These are phyloP conservation scores for Scomberomorus guttatus DNA, from an alignment of 2,797 vertebrate species.

Conservation along the genomic window DNA sequence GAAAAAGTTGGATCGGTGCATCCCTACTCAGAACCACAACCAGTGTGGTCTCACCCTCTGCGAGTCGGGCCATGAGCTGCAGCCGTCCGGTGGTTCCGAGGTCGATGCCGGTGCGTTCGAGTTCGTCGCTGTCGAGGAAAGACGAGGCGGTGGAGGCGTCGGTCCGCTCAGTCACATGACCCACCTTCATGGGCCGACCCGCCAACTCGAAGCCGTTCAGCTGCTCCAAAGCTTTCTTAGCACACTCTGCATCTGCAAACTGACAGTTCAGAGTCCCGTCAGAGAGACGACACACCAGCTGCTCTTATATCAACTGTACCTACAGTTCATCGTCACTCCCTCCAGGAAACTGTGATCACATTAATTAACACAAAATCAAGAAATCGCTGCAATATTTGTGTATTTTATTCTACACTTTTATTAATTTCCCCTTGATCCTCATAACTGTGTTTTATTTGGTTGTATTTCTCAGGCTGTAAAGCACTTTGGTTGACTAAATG, in stretches of 20 bases:
- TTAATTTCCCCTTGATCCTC: too few relatives aligned
- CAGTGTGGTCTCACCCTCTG: conserved; percentile 86
- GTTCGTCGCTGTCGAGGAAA: conserved; percentile 94
- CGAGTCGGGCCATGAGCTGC: conserved; percentile 96
- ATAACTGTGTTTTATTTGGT: too few relatives aligned
- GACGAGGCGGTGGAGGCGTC: conserved; percentile 92
- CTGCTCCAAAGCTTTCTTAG: conserved; percentile 97
- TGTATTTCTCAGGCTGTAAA: too few relatives aligned
- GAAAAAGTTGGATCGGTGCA: too few relatives aligned
- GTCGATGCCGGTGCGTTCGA: conserved; percentile 95
- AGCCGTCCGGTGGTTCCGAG: conserved; percentile 95
- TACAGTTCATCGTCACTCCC: too few relatives aligned
- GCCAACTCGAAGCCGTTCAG: conserved; percentile 97
- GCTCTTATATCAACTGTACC: too few relatives aligned
- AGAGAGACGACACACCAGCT: background rate
- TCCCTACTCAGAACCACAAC: background rate
- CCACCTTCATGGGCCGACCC: conserved; percentile 97
- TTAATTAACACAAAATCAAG: too few relatives aligned
- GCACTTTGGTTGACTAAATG: too few relatives aligned
- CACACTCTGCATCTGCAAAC: conserved; percentile 97
- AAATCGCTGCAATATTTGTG: too few relatives aligned
- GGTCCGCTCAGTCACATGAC: conserved; percentile 94
- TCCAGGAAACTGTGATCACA: too few relatives aligned
- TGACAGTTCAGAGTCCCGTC: conserved; percentile 55
- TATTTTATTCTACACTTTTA: too few relatives aligned